Evolutionary conservation across 2,888 invertebrate species (phyloP).

Genomic region (Acleris laterana): DNA sequence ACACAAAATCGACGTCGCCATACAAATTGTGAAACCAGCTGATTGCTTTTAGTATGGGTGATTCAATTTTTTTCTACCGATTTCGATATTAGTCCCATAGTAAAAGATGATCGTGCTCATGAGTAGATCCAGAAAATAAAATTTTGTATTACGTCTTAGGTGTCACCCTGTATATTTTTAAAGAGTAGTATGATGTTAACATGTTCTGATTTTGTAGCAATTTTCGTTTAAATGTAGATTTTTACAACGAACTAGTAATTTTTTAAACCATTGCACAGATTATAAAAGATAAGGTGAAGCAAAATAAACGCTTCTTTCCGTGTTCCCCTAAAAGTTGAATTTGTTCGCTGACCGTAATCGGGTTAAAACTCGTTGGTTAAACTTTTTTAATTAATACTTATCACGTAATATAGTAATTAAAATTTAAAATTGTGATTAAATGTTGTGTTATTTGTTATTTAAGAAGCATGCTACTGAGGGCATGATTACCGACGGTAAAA

Average conservation of each 20-base stretch:
- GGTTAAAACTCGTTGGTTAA: constrained; percentile 18
- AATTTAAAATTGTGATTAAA: constrained; percentile 12
- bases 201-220: neutral
- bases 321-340: constrained; percentile 27
- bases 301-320: constrained; percentile 21
- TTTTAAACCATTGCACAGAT: constrained; percentile 14
- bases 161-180: no score
- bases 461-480: no score
- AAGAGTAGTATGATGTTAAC: no score
- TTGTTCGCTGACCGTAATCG: constrained; percentile 26
- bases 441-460: neutral
- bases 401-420: constrained; percentile 19
- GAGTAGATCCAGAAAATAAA: no score
- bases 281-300: constrained; percentile 20
- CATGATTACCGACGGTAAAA: no score
- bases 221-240: constrained; percentile 4
- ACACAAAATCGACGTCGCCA: no score
- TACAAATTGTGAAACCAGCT: no score
- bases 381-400: constrained; percentile 26
- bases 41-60: no score
- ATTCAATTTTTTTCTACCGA: no score
- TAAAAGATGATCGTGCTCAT: no score
- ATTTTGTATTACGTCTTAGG: no score
- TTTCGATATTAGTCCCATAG: no score
- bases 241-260: constrained; percentile 4